Evolutionary conservation across 2,888 invertebrate species (phyloP).

Genomic region (Acanthococcus lagerstroemiae): DNA sequence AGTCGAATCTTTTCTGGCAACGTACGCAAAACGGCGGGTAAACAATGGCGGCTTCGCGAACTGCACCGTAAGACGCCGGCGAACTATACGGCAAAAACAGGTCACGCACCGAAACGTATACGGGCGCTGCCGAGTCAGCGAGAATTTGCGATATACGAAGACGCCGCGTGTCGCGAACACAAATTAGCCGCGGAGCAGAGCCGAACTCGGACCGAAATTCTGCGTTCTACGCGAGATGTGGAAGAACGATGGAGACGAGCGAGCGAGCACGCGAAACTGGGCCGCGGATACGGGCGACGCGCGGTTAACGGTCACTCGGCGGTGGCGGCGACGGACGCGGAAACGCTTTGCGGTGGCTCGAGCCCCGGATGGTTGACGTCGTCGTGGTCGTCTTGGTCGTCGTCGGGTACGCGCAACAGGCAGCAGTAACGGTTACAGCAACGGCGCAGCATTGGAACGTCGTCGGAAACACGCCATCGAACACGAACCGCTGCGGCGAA

Average conservation of each 20-base stretch:
- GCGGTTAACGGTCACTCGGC: constrained; percentile 8
- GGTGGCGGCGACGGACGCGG: constrained; percentile 22
- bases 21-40: constrained; percentile 13
- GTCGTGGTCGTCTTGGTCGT: neutral
- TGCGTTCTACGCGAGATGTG: neutral
- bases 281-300: neutral
- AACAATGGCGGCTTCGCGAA: constrained; percentile 1
- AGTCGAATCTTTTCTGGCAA: constrained; percentile 1
- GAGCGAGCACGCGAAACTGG: neutral
- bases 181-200: neutral
- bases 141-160: neutral
- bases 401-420: neutral
- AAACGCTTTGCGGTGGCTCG: constrained; percentile 7
- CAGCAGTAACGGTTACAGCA: neutral
- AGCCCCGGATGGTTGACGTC: neutral
- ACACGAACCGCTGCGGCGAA: constrained; percentile 11
- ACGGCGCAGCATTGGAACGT: neutral
- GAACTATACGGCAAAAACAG: constrained; percentile 6
- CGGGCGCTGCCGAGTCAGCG: neutral
- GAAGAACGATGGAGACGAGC: neutral
- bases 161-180: neutral
- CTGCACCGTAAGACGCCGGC: neutral
- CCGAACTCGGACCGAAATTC: neutral
- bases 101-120: neutral
- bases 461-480: neutral